Evolutionary conservation across 1,140 invertebrate genomes (phyloP).

Genomic region (Physella acuta): DNA sequence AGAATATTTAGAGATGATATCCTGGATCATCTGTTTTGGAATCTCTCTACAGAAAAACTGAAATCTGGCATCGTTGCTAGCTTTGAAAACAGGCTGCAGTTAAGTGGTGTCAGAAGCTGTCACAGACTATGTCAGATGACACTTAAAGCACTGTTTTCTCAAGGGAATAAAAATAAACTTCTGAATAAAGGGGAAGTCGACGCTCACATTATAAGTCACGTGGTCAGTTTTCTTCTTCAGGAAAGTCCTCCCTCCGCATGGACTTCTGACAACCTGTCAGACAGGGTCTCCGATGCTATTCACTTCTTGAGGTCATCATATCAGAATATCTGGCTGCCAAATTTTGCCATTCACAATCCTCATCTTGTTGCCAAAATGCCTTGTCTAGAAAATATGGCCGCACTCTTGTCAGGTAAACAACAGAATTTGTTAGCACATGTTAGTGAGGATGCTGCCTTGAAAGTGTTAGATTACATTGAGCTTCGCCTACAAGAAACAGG

Average conservation of each 20-base stretch:
- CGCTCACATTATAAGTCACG: constrained; percentile 37
- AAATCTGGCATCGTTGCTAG: constrained; percentile 29
- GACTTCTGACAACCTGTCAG: constrained; percentile 36
- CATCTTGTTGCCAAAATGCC: constrained; percentile 44
- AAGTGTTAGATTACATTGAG: constrained; percentile 39
- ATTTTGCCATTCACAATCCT: constrained; percentile 46
- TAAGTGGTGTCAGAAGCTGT: constrained; percentile 32
- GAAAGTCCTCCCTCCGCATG: constrained; percentile 43
- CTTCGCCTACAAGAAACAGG: constrained; percentile 40
- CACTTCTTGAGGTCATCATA: constrained; percentile 43
- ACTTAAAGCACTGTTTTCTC: constrained; percentile 43
- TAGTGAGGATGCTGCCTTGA: constrained; percentile 34
- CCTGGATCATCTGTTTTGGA: constrained; percentile 36
- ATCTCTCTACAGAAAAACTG: constrained; percentile 34
- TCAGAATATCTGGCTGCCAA: constrained; percentile 39
- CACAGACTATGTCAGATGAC: constrained; percentile 40
- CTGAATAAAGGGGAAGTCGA: constrained; percentile 40
- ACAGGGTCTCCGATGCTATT: constrained; percentile 45
- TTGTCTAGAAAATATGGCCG: constrained; percentile 30
- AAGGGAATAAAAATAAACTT: constrained; percentile 31
- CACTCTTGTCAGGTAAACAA: constrained; percentile 37
- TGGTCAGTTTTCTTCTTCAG: constrained; percentile 42
- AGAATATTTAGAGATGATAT: constrained; percentile 23
- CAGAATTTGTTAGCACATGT: constrained; percentile 40
- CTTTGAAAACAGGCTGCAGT: constrained; percentile 32